Percentiles rank a stretch among this genome's conserved stretches.
These are phyloP conservation scores for Barnardius zonarius DNA, from an alignment of 2,113 vertebrate genomes.

Conservation along the genomic window DNA sequence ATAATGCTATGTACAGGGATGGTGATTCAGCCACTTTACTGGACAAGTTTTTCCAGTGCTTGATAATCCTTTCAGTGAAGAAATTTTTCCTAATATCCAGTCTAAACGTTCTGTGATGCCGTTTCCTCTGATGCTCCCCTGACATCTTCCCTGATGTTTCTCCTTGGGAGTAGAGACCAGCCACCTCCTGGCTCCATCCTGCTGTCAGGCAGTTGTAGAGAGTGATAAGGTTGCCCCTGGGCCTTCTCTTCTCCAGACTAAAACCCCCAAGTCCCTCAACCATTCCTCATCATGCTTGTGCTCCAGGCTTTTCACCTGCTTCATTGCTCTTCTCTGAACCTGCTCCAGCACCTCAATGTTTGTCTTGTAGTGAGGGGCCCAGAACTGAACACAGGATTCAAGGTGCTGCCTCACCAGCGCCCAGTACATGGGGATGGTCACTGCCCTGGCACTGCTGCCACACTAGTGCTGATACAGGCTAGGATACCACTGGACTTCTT, in stretches of 20 bases:
- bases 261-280: background rate
- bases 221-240: background rate
- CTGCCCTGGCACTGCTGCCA: background rate
- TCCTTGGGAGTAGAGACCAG: background rate
- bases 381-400: no score
- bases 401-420: background rate
- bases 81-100: background rate
- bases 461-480: background rate
- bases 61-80: background rate
- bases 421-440: accelerated
- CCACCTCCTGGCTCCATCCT: background rate
- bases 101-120: background rate
- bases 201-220: background rate
- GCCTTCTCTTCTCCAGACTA: background rate
- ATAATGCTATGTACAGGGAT: background rate
- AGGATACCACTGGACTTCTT: background rate
- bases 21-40: background rate
- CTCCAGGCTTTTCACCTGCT: background rate
- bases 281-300: background rate
- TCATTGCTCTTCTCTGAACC: background rate
- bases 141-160: background rate
- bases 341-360: background rate
- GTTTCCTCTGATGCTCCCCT: background rate
- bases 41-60: background rate
- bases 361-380: no score